phyloP scores from a whole-genome alignment of 2,797 vertebrate genomes.

The Epinephelus awoara region DNA sequence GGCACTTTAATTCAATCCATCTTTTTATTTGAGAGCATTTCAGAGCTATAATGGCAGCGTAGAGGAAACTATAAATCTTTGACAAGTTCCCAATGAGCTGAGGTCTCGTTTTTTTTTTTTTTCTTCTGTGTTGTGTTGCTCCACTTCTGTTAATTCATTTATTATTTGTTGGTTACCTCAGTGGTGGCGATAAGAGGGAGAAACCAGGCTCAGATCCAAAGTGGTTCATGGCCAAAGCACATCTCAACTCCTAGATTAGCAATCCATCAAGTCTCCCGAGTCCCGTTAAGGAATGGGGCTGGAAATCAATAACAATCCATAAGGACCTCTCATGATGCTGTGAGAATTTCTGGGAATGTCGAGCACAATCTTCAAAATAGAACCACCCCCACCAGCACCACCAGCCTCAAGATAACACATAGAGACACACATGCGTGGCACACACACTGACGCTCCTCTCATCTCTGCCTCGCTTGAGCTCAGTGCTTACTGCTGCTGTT shows the following conservation, averaged over 20 bases:
- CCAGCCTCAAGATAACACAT: slow-evolving; percentile 11
- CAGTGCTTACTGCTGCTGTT: slow-evolving; percentile 21
- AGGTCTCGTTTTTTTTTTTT: slow-evolving; percentile 44
- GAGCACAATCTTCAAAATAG: slow-evolving; percentile 66
- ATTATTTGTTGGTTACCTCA: slow-evolving; percentile 71
- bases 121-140: slow-evolving; percentile 45
- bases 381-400: slow-evolving; percentile 24
- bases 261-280: slow-evolving; percentile 77
- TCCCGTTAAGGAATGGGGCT: slow-evolving; percentile 67
- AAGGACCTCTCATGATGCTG: slow-evolving; percentile 64
- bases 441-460: slow-evolving; percentile 1
- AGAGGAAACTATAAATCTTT: slow-evolving; percentile 76
- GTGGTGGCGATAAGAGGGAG: slow-evolving; percentile 50
- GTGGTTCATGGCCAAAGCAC: slow-evolving; percentile 71
- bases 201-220: slow-evolving; percentile 65
- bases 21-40: slow-evolving; percentile 76
- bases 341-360: slow-evolving; percentile 78
- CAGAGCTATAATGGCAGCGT: slow-evolving; percentile 49
- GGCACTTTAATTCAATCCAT: slow-evolving; percentile 79
- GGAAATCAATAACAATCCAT: slow-evolving; percentile 78
- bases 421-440: background rate
- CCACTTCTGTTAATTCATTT: slow-evolving; percentile 74
- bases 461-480: slow-evolving; percentile 4
- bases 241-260: slow-evolving; percentile 75
- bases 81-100: slow-evolving; percentile 61